Base-by-base conservation (phyloP, 1,140 invertebrate genomes). In the Brachystomella parvula region DNA sequence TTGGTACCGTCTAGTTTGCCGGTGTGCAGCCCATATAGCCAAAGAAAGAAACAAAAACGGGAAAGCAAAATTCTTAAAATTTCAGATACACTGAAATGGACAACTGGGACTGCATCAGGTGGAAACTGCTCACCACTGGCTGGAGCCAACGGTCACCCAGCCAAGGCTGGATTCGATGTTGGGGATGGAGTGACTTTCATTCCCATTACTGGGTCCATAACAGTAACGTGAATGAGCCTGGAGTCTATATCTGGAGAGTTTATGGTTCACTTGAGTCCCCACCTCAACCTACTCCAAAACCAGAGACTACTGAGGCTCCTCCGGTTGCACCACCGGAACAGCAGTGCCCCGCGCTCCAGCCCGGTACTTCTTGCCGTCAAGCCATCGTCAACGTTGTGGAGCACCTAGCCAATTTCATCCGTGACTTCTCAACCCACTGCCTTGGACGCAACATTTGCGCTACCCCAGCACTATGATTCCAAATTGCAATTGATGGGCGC, bases 51-150 rank as follows among this genome's bases (percentile, higher is more conserved):
- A n/a, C 39, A 44, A 44, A 44, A 44, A 12, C 9, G 9, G n/a
- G n/a, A 44, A 44, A 44, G 9, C 39, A 44, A 44, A 44, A 44
- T 44, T 44, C n/a, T n/a, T 44, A 44, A 44, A 12, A 44, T 44
- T 44, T 44, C n/a, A 44, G 39, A 75, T 29, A 69, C 72, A 35
- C 73, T 76, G 2, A 63, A 69, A 30, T 78, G 76, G 77, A 77
- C 75, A 0, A 77, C 76, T 26, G 75, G 76, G 2, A 73, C 74
- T 15, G 75, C 74, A 57, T 76, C 75, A 44, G 63, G 53, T 1
- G 61, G 70, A 30, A 21, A 47, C 9, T 62, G 61, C 19, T 73
- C 12, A 2, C 64, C 64, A 21, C 47, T 66, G 3, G 67, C 59
- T 2, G 68, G 68, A 2, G 35, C 1, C 0, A 29, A 63, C 1